phyloP scores from a whole-genome alignment of 2,888 invertebrate species.

The Hoplodrina ambigua region DNA sequence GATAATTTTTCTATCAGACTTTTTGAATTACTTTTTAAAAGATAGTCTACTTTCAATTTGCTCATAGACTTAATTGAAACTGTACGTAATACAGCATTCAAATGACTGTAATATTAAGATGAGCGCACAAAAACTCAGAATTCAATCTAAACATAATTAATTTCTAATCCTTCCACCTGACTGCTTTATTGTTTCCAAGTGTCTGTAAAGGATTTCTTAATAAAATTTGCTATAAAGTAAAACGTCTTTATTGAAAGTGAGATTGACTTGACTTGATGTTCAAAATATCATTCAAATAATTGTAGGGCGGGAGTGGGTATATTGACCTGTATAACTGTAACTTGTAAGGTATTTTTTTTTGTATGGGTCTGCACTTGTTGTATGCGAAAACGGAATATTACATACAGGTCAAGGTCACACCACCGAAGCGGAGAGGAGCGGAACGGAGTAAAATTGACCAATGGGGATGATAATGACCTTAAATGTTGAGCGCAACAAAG shows the following conservation, averaged over 20 bases:
- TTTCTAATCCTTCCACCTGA: conserved; percentile 41
- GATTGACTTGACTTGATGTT: conserved; percentile 23
- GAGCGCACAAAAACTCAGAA: conserved; percentile 11
- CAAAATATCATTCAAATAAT: not conserved
- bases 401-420: no score
- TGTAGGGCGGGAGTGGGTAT: not conserved
- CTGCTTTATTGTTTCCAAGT: conserved; percentile 45
- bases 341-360: no score
- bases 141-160: conserved; percentile 44
- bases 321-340: not conserved
- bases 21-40: no score
- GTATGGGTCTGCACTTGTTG: no score
- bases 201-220: conserved; percentile 53
- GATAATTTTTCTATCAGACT: no score
- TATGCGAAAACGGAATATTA: no score
- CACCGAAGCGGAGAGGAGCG: no score
- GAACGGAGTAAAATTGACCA: no score
- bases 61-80: not conserved
- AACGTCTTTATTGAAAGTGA: conserved; percentile 1
- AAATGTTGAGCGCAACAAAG: no score
- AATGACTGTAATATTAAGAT: conserved; percentile 2
- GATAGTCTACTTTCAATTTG: no score
- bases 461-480: no score
- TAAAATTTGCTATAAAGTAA: conserved; percentile 22
- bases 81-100: not conserved